Evolutionary conservation across 2,797 vertebrate species (phyloP), one percentile per base, ranked within the genome.

Genomic region (Hapalemur alaotrensis): DNA sequence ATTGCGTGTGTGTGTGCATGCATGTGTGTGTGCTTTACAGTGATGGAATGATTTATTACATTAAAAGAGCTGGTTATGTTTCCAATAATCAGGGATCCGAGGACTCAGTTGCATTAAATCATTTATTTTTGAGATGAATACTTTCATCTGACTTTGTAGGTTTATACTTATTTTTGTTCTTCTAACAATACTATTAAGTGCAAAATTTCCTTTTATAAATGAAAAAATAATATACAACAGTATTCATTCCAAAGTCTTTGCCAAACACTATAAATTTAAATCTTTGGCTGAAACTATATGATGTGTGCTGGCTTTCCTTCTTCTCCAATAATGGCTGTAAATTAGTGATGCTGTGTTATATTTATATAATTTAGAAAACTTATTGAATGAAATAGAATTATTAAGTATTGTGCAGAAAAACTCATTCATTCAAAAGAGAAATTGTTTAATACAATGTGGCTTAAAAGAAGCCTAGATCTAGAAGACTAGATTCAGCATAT

Each of bases 141-240:
- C n/a, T 95, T 97, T 95, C 14, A 86, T 82, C 35, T 87, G 61
- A 10, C 23, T 81, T 75, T 78, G 5, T 65, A 92, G 30, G 25
- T 67, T 95, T 96, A 52, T n/a, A 87, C n/a, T 85, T 96, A 82
- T 75, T 89, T 96, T 96, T 95, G 10, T 89, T 91, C 50, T 91
- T 92, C 22, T 43, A 63, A 72, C 11, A 93, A 57, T 86, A 93
- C 83, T 85, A 43, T 67, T 85, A 52, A 75, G 69, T 91, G 17
- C 15, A 94, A 89, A 94, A 30, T 73, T 91, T 96, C 46, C 79
- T 3, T 92, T 89, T 84, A 72, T 73, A 91, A 69, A 63, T 87
- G 32, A 91, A 90, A 79, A 91, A 76, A 70, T 86, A 38, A 84
- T 89, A 67, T 59, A 84, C 3, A 15, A 38, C 12, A 54, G 17